Percentiles rank a stretch among this genome's conserved stretches.
Conservation (phyloP, 2,113 vertebrate genomes). For the Dermatemys mawii region DNA sequence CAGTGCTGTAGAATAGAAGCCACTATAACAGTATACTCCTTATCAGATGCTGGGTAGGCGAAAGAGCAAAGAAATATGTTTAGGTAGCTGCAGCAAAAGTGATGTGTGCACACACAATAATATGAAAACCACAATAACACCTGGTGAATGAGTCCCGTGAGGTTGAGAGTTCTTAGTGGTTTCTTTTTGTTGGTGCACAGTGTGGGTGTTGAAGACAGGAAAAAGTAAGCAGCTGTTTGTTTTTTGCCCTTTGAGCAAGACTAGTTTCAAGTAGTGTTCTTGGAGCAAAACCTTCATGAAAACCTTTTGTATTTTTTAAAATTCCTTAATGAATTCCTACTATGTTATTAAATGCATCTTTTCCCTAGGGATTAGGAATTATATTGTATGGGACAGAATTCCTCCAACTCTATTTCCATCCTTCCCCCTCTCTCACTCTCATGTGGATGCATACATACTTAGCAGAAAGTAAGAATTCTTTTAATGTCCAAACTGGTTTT, state of each 20-base stretch:
- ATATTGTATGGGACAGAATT: not conserved
- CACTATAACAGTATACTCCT: not conserved
- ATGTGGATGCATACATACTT: not conserved
- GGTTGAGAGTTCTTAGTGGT: slow-evolving; percentile 14
- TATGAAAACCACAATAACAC: slow-evolving; percentile 21
- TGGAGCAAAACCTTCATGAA: not conserved
- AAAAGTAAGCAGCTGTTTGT: slow-evolving; percentile 39
- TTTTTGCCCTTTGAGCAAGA: not conserved
- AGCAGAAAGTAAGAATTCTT: not conserved
- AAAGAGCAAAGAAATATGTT: not conserved
- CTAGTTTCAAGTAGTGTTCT: not conserved
- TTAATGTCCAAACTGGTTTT: not conserved
- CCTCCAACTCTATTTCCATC: not conserved
- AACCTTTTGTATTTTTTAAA: slow-evolving; percentile 1
- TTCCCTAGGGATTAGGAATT: not conserved
- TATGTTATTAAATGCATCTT: not conserved
- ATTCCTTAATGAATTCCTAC: not conserved
- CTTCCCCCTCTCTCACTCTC: not conserved
- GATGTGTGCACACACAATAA: not conserved
- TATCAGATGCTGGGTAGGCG: slow-evolving; percentile 4
- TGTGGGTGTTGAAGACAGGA: not conserved
- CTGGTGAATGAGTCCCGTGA: slow-evolving; percentile 37
- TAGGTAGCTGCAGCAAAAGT: slow-evolving; percentile 19
- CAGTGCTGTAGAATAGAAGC: slow-evolving; percentile 1
- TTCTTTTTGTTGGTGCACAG: not conserved